Evolutionary conservation across 2,888 invertebrate genomes (phyloP), one percentile per base, ranked within the genome.

Genomic region (Melangyna quadrimaculata): DNA sequence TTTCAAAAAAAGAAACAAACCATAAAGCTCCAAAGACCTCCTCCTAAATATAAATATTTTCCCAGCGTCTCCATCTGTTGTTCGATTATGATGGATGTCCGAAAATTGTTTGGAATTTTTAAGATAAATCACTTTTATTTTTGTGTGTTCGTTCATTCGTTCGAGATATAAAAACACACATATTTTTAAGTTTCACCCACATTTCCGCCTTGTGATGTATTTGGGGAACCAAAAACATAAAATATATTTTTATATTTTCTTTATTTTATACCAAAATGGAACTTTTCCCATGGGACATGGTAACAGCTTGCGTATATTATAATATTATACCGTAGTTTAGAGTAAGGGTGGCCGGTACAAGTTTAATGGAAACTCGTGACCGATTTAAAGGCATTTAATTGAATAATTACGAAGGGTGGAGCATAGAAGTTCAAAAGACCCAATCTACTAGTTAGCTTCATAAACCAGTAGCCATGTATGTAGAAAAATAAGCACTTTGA

Each of bases 351-450:
- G 27, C 37, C 59, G 14, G 65, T 24, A 35, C 35, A 35, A 40
- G 53, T 63, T 67, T 63, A 70, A 63, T 59, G 63, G 43, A 73
- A 82, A 61, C 73, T 55, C 40, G 51, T 55, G 73, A 24, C 48
- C 35, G 78, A 79, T 73, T 70, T 73, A 53, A 73, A 63, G 61
- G 43, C 63, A 63, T 69, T 72, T 81, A 78, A 86, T 86, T 80
- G 75, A 77, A 86, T 81, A 86, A 86, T 86, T 86, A 78, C 55
- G 19, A 48, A 77, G 37, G 53, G 69, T 43, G 48, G 35, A 35
- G 43, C n/a, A n/a, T 27, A n/a, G 32, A 48, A 17, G 27, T 27
- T 7, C 19, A 35, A 29, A 48, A 51, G 51, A 51, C 17, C 29
- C 55, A 43, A 6, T 8, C 22, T 35, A 12, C 22, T 29, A 29